Base-by-base conservation (phyloP, 2,113 vertebrate genomes). In the Willisornis vidua region DNA sequence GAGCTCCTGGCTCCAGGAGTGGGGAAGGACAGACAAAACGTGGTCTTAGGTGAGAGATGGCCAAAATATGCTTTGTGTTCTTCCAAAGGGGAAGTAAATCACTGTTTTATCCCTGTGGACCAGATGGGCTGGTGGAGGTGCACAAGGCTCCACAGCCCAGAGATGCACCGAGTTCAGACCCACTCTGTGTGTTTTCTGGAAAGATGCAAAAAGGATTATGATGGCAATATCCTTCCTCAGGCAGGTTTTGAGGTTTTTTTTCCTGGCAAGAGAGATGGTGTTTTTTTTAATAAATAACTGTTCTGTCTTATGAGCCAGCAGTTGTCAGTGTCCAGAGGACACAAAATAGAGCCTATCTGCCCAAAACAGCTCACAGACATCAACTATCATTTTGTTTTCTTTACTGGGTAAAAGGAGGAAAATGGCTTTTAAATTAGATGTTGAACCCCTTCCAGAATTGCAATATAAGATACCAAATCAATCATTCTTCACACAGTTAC, bases 401-500 rank as follows among this genome's bases (percentile, higher is more conserved):
- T 92, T 89, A 70, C 73, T 85, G 61, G 54, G 49, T 72, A 89
- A 93, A 87, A 89, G 73, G 28, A 90, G 73, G 61, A 93, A 89
- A 78, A 84, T 91, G 48, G 54, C 68, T 90, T 94, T 89, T 93
- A 89, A 93, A 94, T 95, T 82, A 95, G 82, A 90, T 90, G 74
- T 84, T 93, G 85, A 91, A 94, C 39, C 55, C 43, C 61, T 93
- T 96, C 88, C 92, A 96, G 88, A 92, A 93, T 28, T 93, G 80
- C 86, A 95, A 68, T 90, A 74, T 59, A 88, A 96, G 85, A 84
- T 78, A 89, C 66, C 82, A 94, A 95, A 93, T 88, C 93, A 93
- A 92, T 95, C 87, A 92, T 72, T 81, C 88, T 72, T 92, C 86
- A 78, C 55, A 77, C 48, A 78, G 90, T 81, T 96, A 37, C 85